Percentiles rank a stretch among this genome's conserved stretches.
phyloP scores from a whole-genome alignment of 2,113 vertebrate species.

The Aepyceros melampus region DNA sequence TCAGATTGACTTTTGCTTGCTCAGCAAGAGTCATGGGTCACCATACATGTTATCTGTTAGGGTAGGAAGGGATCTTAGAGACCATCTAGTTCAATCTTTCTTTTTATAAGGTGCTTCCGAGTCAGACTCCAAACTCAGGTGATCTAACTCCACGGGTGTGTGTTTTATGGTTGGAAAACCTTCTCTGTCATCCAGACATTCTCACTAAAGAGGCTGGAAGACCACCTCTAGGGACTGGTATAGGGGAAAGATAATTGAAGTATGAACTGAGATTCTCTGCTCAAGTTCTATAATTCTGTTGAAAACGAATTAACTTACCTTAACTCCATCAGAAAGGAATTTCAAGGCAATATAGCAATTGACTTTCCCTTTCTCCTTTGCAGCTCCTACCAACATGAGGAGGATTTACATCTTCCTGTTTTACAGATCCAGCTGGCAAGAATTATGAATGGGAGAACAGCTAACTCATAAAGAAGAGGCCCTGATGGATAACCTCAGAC shows the following conservation, averaged over 20 bases:
- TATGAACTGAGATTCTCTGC: not conserved
- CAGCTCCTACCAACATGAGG: not conserved
- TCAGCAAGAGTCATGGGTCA: not conserved
- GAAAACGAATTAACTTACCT: not conserved
- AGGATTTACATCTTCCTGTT: not conserved
- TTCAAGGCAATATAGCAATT: not conserved
- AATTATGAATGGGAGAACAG: not conserved
- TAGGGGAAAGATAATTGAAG: not conserved
- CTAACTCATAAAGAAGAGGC: not conserved
- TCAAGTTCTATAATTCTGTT: not conserved
- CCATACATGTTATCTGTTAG: not conserved
- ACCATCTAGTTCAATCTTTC: not conserved
- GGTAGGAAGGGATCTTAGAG: not conserved
- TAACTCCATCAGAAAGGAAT: not conserved
- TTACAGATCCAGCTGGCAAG: not conserved
- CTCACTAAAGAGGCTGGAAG: not conserved
- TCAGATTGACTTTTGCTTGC: not conserved
- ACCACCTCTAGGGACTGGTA: not conserved
- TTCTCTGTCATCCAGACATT: not conserved
- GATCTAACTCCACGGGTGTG: not conserved
- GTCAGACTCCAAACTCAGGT: not conserved
- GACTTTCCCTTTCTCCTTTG: not conserved
- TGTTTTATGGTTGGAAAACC: not conserved
- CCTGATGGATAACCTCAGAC: not conserved
- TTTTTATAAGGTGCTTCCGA: not conserved